Evolutionary conservation across 2,888 invertebrate species (phyloP).

Genomic region (Ornithoptera priamus): DNA sequence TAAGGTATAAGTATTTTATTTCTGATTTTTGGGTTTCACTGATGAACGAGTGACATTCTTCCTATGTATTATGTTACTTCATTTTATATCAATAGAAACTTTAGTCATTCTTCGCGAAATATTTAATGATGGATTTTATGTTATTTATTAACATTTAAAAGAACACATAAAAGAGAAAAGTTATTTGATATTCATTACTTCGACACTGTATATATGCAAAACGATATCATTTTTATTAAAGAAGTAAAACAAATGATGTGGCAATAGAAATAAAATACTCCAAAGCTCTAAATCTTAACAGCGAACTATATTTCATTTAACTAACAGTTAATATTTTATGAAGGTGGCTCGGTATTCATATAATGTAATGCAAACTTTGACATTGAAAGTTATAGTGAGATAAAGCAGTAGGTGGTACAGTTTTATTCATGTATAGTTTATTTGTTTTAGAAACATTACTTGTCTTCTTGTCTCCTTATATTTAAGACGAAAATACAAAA

Average conservation of each 20-base stretch:
- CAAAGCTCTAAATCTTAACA: not conserved
- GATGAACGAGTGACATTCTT: too few relatives aligned
- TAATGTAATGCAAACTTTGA: constrained; percentile 17
- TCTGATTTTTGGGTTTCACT: too few relatives aligned
- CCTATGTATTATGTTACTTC: too few relatives aligned
- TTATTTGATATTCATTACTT: too few relatives aligned
- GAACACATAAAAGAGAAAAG: too few relatives aligned
- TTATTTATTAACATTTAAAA: too few relatives aligned
- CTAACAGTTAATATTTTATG: not conserved
- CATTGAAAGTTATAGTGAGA: constrained; percentile 22
- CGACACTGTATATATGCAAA: not conserved
- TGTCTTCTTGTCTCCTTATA: not conserved
- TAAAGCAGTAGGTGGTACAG: constrained; percentile 16
- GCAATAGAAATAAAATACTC: not conserved
- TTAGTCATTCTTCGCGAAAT: too few relatives aligned
- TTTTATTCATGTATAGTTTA: not conserved
- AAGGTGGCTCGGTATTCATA: not conserved
- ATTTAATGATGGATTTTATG: too few relatives aligned
- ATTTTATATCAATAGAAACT: too few relatives aligned
- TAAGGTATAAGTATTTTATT: too few relatives aligned
- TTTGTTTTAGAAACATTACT: not conserved
- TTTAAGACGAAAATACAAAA: not conserved
- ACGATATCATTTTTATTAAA: not conserved
- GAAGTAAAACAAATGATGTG: not conserved
- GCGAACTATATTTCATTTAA: not conserved